Base-by-base conservation (phyloP, 2,797 vertebrate species). In the Chaunax sp. region DNA sequence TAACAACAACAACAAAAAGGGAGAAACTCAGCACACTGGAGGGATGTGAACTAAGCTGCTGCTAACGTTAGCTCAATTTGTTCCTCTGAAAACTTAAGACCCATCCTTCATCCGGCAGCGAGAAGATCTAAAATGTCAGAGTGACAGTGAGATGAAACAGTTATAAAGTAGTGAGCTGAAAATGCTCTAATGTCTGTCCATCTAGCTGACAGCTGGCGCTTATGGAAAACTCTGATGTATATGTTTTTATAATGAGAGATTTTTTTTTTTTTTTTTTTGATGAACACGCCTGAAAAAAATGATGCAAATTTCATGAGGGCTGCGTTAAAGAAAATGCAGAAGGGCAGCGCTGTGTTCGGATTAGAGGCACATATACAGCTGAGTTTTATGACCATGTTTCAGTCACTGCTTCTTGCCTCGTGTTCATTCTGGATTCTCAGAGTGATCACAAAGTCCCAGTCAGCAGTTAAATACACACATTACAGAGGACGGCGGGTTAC, bases 381-480 rank as follows among this genome's bases (percentile, higher is more conserved):
- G 28, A 28, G 26, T 65, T 69, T 61, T 64, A 12, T 6, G 35
- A 41, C 54, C 62, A 20, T 74, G 64, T 72, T 71, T 81, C 64
- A 70, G 45, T 49, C 64, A 35, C 22, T 22, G 33, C 38, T 58
- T 56, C 44, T 52, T 58, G 82, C 78, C 72, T 37, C 14, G 23
- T 62, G 43, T 51, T 57, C 41, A 63, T 75, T 69, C 70, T 53
- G 77, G 54, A 70, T 58, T 26, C 54, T 60, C 59, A 35, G 54
- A 60, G 63, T 68, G 77, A 75, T 72, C 53, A 64, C 65, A 72
- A 78, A 79, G 74, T 77, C 80, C 26, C 61, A 77, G 78, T 83
- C 77, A 81, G 77, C 83, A 81, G 80, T 83, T 88, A 80, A 79
- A 88, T 78, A 69, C 80, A 74, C 73, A 77, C 72, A 76, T 85